These are phyloP conservation scores for Argynnis bischoffii DNA, from an alignment of 2,888 invertebrate genomes.

Conservation along the genomic window DNA sequence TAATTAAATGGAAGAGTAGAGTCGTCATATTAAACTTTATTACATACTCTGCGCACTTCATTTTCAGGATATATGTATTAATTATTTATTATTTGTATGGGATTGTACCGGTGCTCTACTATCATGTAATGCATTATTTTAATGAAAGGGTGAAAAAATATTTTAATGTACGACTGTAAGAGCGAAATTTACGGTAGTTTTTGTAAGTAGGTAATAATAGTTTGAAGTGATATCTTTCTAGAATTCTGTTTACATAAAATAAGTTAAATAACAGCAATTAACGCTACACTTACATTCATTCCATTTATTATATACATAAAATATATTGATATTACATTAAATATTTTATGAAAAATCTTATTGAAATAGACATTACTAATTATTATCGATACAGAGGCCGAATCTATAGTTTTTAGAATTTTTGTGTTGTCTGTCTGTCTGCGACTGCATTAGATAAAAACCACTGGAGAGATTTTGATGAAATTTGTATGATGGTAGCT, in stretches of 20 bases:
- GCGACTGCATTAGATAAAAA: too few species aligned
- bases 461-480: too few species aligned
- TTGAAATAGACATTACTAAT: too few species aligned
- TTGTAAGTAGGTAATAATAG: background rate
- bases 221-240: too few species aligned
- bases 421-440: too few species aligned
- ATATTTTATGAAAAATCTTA: too few species aligned
- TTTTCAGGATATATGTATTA: slow-evolving; percentile 41
- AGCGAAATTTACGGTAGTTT: slow-evolving; percentile 3
- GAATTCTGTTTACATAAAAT: too few species aligned
- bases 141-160: slow-evolving; percentile 27
- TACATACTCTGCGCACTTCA: slow-evolving; percentile 46
- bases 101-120: slow-evolving; percentile 45
- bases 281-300: background rate
- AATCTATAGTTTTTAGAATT: too few species aligned
- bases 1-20: slow-evolving; percentile 63
- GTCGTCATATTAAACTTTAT: slow-evolving; percentile 57
- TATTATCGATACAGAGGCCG: too few species aligned
- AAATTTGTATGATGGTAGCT: too few species aligned
- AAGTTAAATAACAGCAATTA: too few species aligned
- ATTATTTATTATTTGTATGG: slow-evolving; percentile 51
- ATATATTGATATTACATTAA: too few species aligned
- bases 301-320: slow-evolving; percentile 46
- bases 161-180: slow-evolving; percentile 22
- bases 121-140: background rate